Conservation (phyloP, 2,888 invertebrate species). For the Pomacea canaliculata region DNA sequence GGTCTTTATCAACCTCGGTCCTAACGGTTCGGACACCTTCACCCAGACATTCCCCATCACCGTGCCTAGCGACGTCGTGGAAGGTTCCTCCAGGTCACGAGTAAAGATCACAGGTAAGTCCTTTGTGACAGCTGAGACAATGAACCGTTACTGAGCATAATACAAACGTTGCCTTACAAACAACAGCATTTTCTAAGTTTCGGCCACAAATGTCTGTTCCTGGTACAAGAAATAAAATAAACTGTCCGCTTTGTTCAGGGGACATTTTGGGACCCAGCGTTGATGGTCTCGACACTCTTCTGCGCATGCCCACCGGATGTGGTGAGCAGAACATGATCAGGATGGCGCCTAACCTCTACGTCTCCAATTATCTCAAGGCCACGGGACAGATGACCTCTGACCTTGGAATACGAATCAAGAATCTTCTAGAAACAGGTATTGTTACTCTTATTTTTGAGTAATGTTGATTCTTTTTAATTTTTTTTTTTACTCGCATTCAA, state of each 20-base stretch:
- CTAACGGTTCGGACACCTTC: slow-evolving; percentile 27
- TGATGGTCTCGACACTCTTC: slow-evolving; percentile 80
- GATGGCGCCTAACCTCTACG: slow-evolving; percentile 88
- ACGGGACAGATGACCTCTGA: slow-evolving; percentile 78
- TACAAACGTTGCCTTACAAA: too few relatives aligned
- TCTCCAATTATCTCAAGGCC: slow-evolving; percentile 85
- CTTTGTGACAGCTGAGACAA: neutral
- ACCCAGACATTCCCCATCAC: slow-evolving; percentile 78
- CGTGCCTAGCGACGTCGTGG: slow-evolving; percentile 81
- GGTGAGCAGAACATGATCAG: slow-evolving; percentile 94
- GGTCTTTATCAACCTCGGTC: slow-evolving; percentile 79
- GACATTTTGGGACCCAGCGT: slow-evolving; percentile 85
- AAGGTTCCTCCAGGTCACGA: slow-evolving; percentile 80
- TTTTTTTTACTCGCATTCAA: too few relatives aligned
- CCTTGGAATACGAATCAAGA: slow-evolving; percentile 75
- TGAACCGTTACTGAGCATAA: too few relatives aligned
- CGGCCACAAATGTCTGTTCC: too few relatives aligned
- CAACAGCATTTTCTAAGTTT: too few relatives aligned
- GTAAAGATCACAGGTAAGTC: slow-evolving; percentile 76
- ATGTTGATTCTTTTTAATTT: too few relatives aligned
- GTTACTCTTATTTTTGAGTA: too few relatives aligned
- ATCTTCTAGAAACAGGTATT: slow-evolving; percentile 78
- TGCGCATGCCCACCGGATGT: slow-evolving; percentile 86
- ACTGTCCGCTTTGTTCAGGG: slow-evolving; percentile 66
- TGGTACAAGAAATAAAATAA: neutral